Base-by-base conservation (phyloP, 1,140 invertebrate genomes). In the Spodoptera frugiperda region DNA sequence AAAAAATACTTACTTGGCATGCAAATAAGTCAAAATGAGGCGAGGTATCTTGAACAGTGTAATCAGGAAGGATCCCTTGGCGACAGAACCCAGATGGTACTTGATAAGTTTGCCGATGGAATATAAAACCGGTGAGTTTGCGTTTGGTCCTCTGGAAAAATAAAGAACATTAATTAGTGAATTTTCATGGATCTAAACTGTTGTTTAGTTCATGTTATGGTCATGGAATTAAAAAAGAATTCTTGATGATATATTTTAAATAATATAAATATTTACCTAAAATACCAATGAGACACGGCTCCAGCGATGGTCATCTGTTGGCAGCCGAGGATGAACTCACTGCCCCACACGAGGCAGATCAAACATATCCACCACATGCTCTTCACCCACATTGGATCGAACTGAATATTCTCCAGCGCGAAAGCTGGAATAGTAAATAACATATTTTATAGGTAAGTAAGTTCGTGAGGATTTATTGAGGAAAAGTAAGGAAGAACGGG, bases 351-450 rank as follows among this genome's bases (percentile, higher is more conserved):
- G 0, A 98, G 94, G 19, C 97, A 98, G 57, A 99, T 96, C 12
- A 98, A 95, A 89, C 98, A 98, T 75, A 98, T 96, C 97, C 98
- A 98, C 96, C 98, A 98, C 96, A 98, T 97, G 73, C 97, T 97
- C 82, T 97, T 97, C 15, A 98, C 96, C 95, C 97, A 97, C 80
- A 93, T 84, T 0, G 92, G 93, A 76, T 92, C 88, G 79, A 94
- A 94, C 79, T 93, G 86, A 33, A 94, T 88, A 5, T 85, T 79
- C 46, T 94, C 90, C 76, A 92, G 57, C 54, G 80, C 57, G 15
- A 81, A 88, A 0, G 79, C 88, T 90, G 79, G 10, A 68, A 65
- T 17, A 12, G 12, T 4, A 51, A 11, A 51, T 51, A 51, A 51
- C 25, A 51, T 14, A 51, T 51, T 51, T 39, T 25, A 25, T 25